Base-by-base conservation (phyloP, 2,888 invertebrate species). In the Trichacis sp. region DNA sequence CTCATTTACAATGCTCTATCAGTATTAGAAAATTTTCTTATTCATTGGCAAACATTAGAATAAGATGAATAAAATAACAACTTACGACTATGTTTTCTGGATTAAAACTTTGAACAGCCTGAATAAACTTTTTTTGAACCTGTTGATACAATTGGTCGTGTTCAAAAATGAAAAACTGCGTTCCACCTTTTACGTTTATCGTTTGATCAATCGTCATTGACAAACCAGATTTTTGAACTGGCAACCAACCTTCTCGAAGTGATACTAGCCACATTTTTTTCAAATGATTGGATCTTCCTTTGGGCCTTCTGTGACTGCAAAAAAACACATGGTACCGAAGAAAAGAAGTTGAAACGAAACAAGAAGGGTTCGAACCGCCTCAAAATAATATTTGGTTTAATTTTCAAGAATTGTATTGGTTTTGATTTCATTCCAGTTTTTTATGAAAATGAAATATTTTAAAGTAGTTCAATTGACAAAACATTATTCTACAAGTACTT, bases 31-130 rank as follows among this genome's bases (percentile, higher is more conserved):
- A 40, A 40, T 40, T 36, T 6, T 36, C 6, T 12, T 24, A 48
- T 20, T 11, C 3, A 48, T 20, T 11, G 3, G 11, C 9, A 24
- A 11, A 11, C n/a, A 19, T 48, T 24, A 12, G 12, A 19, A 8
- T 14, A 48, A 19, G 24, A 19, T n/a, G 1, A 29, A 29, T 5
- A 48, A 24, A 48, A 19, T 11, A 3, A 5, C 11, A n/a, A 49
- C 86, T 82, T 79, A 89, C 92, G 70, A 92, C 89, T 70, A 95
- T 90, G 79, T 91, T 91, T 74, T 93, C 91, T 0, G 93, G 92
- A 83, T 93, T 90, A 49, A 91, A 87, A 71, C 91, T 91, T 78
- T 94, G 93, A 1, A 94, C 92, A 30, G 93, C 93, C 68, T 91
- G 88, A 49, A 92, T 85, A 83, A 95, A 95, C 80, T 88, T 88